Conservation (phyloP, 1,140 invertebrate species). For the Acromyrmex charruanus region DNA sequence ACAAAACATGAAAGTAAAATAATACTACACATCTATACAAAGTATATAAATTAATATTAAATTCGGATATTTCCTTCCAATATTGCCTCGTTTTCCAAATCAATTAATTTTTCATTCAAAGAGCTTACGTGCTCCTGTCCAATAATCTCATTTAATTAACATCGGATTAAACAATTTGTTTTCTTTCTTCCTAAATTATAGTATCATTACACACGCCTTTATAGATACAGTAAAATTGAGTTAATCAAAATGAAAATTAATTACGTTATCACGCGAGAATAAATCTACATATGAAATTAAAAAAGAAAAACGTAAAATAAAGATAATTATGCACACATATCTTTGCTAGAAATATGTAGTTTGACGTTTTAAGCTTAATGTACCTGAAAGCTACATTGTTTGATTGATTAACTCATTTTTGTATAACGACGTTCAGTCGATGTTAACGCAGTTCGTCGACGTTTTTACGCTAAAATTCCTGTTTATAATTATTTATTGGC, state of each 20-base stretch:
- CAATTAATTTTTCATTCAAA: conserved; percentile 33
- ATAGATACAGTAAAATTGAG: neutral
- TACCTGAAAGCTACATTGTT: neutral
- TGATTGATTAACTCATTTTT: conserved; percentile 13
- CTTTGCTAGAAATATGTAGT: neutral
- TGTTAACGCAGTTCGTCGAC: neutral
- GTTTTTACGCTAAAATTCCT: conserved; percentile 4
- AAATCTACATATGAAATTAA: neutral
- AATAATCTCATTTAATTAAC: conserved; percentile 42
- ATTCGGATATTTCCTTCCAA: neutral
- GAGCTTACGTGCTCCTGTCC: neutral
- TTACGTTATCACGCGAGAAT: neutral
- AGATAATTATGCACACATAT: neutral
- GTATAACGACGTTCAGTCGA: neutral
- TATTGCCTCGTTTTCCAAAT: conserved; percentile 12
- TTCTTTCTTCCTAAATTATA: neutral
- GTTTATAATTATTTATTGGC: conserved; percentile 40
- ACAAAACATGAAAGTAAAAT: conserved; percentile 19
- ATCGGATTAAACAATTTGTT: conserved; percentile 10
- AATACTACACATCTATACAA: conserved; percentile 3
- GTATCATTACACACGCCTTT: neutral
- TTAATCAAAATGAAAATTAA: conserved; percentile 21
- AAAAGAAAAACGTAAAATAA: neutral
- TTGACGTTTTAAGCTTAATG: neutral
- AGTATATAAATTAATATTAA: conserved; percentile 9